Evolutionary conservation across 2,888 invertebrate species (phyloP).

Genomic region (Choristoneura rosaceana): DNA sequence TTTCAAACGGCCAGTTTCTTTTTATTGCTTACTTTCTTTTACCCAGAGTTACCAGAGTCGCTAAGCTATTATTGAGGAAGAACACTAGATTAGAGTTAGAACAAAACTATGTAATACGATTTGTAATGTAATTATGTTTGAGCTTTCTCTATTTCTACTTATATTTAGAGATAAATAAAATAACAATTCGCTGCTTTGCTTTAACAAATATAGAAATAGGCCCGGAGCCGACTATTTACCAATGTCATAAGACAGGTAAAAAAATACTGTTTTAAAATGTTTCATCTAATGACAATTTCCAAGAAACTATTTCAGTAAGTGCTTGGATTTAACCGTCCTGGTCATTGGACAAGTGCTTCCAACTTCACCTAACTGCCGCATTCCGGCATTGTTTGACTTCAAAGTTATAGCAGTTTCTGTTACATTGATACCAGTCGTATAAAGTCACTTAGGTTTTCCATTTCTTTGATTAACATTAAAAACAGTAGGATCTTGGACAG

Average conservation of each 20-base stretch:
- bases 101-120: background rate
- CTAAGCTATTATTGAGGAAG: background rate
- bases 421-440: conserved; percentile 17
- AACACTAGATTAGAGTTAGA: background rate
- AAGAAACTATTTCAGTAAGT: background rate
- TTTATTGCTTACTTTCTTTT: conserved; percentile 3
- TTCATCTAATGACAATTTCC: background rate
- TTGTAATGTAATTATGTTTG: too few relatives aligned
- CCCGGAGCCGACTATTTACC: too few relatives aligned
- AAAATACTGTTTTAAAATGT: background rate
- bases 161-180: too few relatives aligned
- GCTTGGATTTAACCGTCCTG: background rate
- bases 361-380: conserved; percentile 5
- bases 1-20: conserved; percentile 7
- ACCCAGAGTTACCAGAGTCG: background rate
- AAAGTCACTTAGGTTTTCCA: conserved; percentile 2
- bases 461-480: conserved; percentile 1
- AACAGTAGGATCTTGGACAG: background rate
- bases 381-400: conserved; percentile 3
- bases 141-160: too few relatives aligned
- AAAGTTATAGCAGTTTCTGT: background rate
- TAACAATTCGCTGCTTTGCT: too few relatives aligned
- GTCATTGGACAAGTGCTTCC: conserved; percentile 6
- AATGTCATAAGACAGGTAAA: too few relatives aligned
- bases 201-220: too few relatives aligned